A percentile compares a stretch with the other conserved stretches of the same genome.
Evolutionary conservation across 2,113 vertebrate genomes (phyloP).

Genomic region (Rhodinocichla rosea): DNA sequence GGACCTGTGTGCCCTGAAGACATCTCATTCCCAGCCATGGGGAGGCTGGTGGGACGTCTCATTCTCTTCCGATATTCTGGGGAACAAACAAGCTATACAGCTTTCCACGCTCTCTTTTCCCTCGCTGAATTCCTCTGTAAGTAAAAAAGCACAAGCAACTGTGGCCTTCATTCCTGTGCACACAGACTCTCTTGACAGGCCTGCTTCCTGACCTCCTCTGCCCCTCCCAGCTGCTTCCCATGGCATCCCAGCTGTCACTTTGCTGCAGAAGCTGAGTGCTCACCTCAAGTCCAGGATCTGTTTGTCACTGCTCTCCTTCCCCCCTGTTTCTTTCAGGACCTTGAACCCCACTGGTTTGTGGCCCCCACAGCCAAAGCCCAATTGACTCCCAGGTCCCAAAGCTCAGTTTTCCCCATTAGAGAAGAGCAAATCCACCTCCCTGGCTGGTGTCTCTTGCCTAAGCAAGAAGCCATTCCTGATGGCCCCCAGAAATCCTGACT

Average conservation of each 20-base stretch:
- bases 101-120: not conserved
- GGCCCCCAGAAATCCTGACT: not conserved
- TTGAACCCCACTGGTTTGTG: not conserved
- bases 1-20: not conserved
- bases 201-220: not conserved
- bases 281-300: not conserved
- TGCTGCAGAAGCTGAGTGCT: not conserved
- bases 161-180: not conserved
- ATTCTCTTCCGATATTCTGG: not conserved
- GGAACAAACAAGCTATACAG: not conserved
- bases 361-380: not conserved
- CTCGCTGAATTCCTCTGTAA: not conserved
- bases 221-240: not conserved
- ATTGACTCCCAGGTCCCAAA: not conserved
- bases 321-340: not conserved
- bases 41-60: not conserved
- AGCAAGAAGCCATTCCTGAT: not conserved
- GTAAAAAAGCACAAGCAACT: not conserved
- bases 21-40: not conserved
- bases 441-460: not conserved
- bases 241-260: not conserved
- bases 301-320: not conserved
- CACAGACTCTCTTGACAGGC: not conserved
- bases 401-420: rapidly evolving
- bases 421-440: not conserved